Percentiles rank a stretch among this genome's conserved stretches.
Evolutionary conservation across 2,888 invertebrate genomes (phyloP).

Genomic region (Poecilobothrus nobilitatus): DNA sequence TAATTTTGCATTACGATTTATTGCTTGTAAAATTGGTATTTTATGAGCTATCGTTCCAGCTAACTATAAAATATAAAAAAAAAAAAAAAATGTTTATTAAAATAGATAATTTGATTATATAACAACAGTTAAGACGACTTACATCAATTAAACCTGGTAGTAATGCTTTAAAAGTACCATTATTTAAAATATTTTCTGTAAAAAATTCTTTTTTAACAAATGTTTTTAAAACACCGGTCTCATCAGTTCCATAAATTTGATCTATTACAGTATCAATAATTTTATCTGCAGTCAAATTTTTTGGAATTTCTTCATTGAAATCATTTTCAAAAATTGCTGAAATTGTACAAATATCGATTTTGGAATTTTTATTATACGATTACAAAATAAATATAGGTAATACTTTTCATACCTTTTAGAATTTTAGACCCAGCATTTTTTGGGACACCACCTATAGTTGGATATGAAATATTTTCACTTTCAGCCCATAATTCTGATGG

Average conservation of each 20-base stretch:
- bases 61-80: slow-evolving; percentile 35
- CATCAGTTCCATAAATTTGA: slow-evolving; percentile 40
- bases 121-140: slow-evolving; percentile 27
- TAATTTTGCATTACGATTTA: slow-evolving; percentile 40
- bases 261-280: slow-evolving; percentile 38
- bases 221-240: slow-evolving; percentile 42
- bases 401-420: slow-evolving; percentile 34
- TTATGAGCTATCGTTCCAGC: slow-evolving; percentile 45
- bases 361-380: neutral
- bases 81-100: slow-evolving; percentile 8
- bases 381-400: too few species aligned
- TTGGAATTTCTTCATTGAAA: slow-evolving; percentile 36
- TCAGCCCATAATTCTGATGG: slow-evolving; percentile 25
- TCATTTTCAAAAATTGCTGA: slow-evolving; percentile 38
- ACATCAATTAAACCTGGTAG: slow-evolving; percentile 48
- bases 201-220: slow-evolving; percentile 45
- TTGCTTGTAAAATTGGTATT: slow-evolving; percentile 42
- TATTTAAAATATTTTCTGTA: slow-evolving; percentile 36
- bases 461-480: slow-evolving; percentile 31
- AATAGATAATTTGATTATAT: neutral
- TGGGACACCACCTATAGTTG: slow-evolving; percentile 39
- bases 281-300: slow-evolving; percentile 33
- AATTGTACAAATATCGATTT: slow-evolving; percentile 1
- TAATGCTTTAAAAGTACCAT: slow-evolving; percentile 44
- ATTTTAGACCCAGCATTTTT: slow-evolving; percentile 36